Evolutionary conservation across 2,113 vertebrate genomes (phyloP), one percentile per base, ranked within the genome.

Genomic region (Hippoglossus stenolepis): DNA sequence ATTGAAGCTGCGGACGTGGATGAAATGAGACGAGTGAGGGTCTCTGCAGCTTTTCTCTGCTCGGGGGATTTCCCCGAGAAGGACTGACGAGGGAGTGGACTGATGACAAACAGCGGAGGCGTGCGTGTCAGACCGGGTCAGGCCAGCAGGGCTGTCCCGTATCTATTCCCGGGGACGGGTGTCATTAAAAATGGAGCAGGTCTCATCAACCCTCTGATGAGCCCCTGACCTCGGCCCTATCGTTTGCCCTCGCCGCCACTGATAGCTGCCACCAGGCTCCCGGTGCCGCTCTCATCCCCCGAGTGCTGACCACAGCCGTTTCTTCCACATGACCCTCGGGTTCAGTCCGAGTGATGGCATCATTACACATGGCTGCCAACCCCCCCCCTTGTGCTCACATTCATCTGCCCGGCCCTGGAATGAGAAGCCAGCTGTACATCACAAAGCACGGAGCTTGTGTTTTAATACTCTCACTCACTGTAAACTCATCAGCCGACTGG

Each of bases 141-240:
- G n/a, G 26, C 26, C 45, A 28, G n/a, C 17, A 21, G 65, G 45
- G 53, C 65, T 66, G 76, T 59, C 71, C 70, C 67, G 66, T 61
- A 77, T 82, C 58, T 70, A 65, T 51, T 71, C n/a, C 62, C 21
- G 17, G 28, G 63, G 28, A 54, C 11, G 4, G 43, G 66, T 26
- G 65, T 86, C 86, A 86, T 88, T 90, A 91, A 90, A 91, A 90
- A 85, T 87, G 82, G 78, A 51, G 47, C 17, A 51, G 47, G 47
- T 43, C 40, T 47, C 31, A 0, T 24, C 57, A 7, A 61, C 61
- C 69, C 78, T 80, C 72, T 60, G 65, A 21, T 70, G 74, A 85
- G 63, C 54, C 80, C 84, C 70, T 84, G 85, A 87, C 85, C 87
- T 87, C 77, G 54, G 53, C 67, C 65, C 58, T 70, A 12, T 20